Percentiles rank a stretch among this genome's conserved stretches.
These are phyloP conservation scores for Coremacera marginata DNA, from an alignment of 2,888 invertebrate species.

Conservation along the genomic window DNA sequence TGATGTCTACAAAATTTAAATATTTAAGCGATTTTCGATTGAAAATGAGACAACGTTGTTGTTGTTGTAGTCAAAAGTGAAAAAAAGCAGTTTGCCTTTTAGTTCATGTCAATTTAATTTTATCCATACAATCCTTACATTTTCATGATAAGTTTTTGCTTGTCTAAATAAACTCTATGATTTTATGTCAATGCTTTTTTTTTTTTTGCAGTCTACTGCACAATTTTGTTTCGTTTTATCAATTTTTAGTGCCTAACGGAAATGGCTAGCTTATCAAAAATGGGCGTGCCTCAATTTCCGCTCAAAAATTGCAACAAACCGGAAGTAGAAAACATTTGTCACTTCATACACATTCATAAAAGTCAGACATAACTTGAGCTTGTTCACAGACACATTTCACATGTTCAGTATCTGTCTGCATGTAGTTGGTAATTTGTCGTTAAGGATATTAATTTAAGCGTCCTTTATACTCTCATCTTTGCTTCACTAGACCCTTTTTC, in stretches of 20 bases:
- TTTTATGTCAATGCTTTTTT: neutral
- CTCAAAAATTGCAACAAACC: conserved; percentile 18
- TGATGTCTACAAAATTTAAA: neutral
- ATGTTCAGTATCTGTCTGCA: no score
- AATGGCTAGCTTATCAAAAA: conserved; percentile 25
- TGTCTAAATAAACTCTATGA: neutral
- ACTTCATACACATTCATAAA: neutral
- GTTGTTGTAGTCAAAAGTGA: no score
- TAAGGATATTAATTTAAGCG: no score
- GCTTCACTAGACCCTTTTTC: no score
- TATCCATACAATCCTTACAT: neutral
- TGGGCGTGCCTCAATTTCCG: conserved; percentile 38
- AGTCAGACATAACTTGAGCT: no score
- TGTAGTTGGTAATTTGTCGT: no score
- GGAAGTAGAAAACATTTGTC: conserved; percentile 11
- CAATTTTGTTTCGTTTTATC: neutral
- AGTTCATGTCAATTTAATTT: neutral
- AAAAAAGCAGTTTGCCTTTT: neutral
- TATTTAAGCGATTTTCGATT: neutral
- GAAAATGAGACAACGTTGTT: neutral
- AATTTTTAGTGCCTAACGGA: neutral
- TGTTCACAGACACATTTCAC: no score
- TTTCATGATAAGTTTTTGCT: neutral
- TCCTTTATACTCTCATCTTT: no score
- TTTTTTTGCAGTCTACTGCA: neutral